Conservation (phyloP, 2,113 vertebrate species). For the Thinocorus orbignyianus region DNA sequence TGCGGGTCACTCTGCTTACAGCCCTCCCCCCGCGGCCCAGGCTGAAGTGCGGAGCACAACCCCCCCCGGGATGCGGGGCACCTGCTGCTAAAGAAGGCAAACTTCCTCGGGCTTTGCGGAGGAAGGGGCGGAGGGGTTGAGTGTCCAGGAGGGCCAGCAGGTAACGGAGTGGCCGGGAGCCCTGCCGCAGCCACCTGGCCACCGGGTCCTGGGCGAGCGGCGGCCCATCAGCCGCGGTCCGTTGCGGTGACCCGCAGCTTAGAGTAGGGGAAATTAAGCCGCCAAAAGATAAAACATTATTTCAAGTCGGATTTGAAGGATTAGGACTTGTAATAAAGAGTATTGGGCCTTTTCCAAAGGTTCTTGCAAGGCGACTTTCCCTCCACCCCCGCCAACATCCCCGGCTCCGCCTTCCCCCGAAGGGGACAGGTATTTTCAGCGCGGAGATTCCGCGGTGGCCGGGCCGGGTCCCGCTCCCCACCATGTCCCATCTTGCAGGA, state of each 20-base stretch:
- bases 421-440: not conserved
- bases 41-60: not conserved
- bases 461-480: not conserved
- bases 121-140: no score
- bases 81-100: not conserved
- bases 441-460: not conserved
- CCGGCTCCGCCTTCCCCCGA: not conserved
- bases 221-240: not conserved
- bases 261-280: slow-evolving; percentile 78
- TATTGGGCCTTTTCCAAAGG: slow-evolving; percentile 73
- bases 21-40: not conserved
- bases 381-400: not conserved
- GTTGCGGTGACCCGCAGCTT: slow-evolving; percentile 70
- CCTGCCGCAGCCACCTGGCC: not conserved
- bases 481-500: not conserved
- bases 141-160: not conserved
- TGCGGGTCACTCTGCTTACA: not conserved
- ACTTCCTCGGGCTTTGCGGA: not conserved
- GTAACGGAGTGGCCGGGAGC: not conserved
- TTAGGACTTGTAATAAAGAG: slow-evolving; percentile 87
- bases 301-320: slow-evolving; percentile 83
- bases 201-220: not conserved
- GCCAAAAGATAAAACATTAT: slow-evolving; percentile 85
- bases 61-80: not conserved
- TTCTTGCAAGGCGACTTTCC: slow-evolving; percentile 69